Evolutionary conservation across 1,140 invertebrate species (phyloP).

Genomic region (Heliothis subflexa): DNA sequence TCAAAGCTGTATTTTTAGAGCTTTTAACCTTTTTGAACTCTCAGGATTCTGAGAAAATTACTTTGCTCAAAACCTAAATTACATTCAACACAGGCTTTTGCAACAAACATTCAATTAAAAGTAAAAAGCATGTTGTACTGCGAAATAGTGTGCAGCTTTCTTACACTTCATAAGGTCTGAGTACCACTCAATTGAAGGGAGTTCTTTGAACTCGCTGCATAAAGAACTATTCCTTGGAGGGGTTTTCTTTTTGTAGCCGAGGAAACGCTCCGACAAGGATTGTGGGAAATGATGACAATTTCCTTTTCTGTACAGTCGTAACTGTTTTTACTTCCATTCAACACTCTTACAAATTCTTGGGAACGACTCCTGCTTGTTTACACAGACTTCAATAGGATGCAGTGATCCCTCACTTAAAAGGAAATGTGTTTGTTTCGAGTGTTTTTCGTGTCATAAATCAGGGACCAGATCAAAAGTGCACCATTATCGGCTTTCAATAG

Average conservation of each 20-base stretch:
- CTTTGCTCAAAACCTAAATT: background rate
- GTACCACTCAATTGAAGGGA: constrained; percentile 51
- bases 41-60: background rate
- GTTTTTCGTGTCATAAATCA: constrained; percentile 5
- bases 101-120: background rate
- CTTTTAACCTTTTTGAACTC: constrained; percentile 1
- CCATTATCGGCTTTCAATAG: background rate
- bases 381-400: constrained; percentile 12
- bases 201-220: constrained; percentile 59
- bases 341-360: constrained; percentile 36
- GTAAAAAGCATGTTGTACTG: background rate
- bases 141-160: constrained; percentile 39
- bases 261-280: constrained; percentile 53
- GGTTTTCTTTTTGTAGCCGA: constrained; percentile 52
- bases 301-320: constrained; percentile 50
- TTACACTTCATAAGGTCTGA: constrained; percentile 51
- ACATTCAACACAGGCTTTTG: constrained; percentile 4
- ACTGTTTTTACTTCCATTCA: constrained; percentile 50
- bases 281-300: constrained; percentile 63
- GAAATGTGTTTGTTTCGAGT: constrained; percentile 21
- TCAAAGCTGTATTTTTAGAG: background rate
- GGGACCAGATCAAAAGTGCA: background rate
- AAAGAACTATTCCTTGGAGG: constrained; percentile 55
- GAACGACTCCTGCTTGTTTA: constrained; percentile 35
- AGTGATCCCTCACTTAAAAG: constrained; percentile 1